phyloP scores from a whole-genome alignment of 2,797 vertebrate species.

The Hydrocynus forskahlii region DNA sequence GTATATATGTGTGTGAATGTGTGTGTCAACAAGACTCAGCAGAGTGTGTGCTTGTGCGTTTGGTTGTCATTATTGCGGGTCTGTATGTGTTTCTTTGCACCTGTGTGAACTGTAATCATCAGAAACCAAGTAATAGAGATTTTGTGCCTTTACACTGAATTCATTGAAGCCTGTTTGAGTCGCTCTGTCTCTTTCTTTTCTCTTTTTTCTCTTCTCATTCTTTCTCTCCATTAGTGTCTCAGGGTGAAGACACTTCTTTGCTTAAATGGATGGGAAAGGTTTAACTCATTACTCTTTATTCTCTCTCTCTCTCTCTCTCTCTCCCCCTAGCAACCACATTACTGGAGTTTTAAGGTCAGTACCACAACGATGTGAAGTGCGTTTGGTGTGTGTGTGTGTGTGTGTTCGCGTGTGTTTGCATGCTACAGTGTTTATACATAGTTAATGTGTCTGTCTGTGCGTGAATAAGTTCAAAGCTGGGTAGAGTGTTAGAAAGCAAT shows the following conservation, averaged over 20 bases:
- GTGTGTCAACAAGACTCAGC: not conserved
- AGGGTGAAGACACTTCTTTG: conserved; percentile 49
- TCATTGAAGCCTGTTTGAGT: not conserved
- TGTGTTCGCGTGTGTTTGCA: conserved; percentile 60
- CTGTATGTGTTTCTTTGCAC: conserved; percentile 1
- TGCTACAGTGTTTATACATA: conserved; percentile 57
- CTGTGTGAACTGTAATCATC: not conserved
- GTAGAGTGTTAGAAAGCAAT: not conserved
- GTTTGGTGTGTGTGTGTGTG: conserved; percentile 67
- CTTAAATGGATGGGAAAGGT: conserved; percentile 59
- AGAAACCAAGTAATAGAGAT: not conserved
- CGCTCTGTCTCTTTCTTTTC: not conserved
- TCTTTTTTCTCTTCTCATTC: conserved; percentile 19
- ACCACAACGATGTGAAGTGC: conserved; percentile 57
- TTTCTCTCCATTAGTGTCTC: conserved; percentile 31
- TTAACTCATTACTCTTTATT: conserved; percentile 58
- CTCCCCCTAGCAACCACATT: conserved; percentile 87
- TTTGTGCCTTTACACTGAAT: too few relatives aligned
- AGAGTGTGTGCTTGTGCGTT: not conserved
- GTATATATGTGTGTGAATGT: not conserved
- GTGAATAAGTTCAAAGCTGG: not conserved
- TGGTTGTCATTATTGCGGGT: not conserved
- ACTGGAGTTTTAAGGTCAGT: conserved; percentile 99
- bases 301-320: conserved; percentile 49
- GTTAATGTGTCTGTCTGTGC: too few relatives aligned